Evolutionary conservation across 2,797 vertebrate species (phyloP), one percentile per base, ranked within the genome.

Genomic region (Aeoliscus strigatus): DNA sequence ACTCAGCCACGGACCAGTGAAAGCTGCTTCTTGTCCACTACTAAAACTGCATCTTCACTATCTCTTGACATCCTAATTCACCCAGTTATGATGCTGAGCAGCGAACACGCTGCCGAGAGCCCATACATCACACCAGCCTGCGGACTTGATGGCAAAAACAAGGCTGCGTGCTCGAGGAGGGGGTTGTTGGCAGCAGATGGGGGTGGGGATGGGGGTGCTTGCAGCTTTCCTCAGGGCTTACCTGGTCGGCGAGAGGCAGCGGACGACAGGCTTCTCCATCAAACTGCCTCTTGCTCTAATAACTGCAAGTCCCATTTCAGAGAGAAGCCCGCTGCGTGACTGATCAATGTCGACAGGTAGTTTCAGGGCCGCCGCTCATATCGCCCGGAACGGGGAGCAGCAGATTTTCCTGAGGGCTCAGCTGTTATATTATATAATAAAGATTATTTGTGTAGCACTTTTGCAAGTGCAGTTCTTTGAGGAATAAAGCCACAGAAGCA

Each of bases 311-410:
- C 77, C 79, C 75, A 75, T 87, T 79, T 75, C 73, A 66, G 77
- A 85, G 81, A 82, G 6, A 60, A 73, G 51, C 61, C 73, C 32
- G 39, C 66, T 47, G 73, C 29, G 59, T 78, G 80, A 84, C 78
- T 85, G 86, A 90, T 87, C 84, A 81, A 81, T 80, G 80, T 85
- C 48, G 85, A 88, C 87, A 86, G 83, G 82, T 86, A 86, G 79
- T 83, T 85, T 87, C 78, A 82, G 86, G 79, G 81, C 82, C 65
- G 62, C 48, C 74, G 80, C 77, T 81, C 73, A 73, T 68, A 75
- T 80, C 48, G 72, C 61, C 51, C 34, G 53, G 70, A 80, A 72
- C 66, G 30, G 52, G 49, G 64, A 66, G 66, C 59, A 54, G 66
- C 70, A 58, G 39, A 66, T 75, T 78, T 76, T 82, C 64, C 66